These are phyloP conservation scores for Lepidurus couesii DNA, from an alignment of 1,140 invertebrate genomes.

Conservation along the genomic window DNA sequence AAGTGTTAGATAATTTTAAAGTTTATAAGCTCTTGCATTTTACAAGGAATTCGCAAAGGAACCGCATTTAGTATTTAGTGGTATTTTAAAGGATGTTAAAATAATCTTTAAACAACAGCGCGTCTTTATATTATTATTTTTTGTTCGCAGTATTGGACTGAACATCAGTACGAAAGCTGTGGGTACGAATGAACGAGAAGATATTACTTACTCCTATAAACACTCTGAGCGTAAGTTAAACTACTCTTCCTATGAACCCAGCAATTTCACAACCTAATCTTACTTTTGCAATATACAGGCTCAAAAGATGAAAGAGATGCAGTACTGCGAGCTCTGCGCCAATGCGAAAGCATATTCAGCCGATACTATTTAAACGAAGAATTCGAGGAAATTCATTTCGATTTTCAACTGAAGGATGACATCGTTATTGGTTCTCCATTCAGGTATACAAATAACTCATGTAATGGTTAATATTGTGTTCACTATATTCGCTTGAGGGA, in stretches of 20 bases:
- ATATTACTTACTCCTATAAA: constrained; percentile 84
- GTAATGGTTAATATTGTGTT: neutral
- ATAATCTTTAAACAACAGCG: too few species aligned
- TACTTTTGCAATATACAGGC: constrained; percentile 35
- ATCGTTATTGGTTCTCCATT: constrained; percentile 81
- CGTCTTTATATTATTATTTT: constrained; percentile 28
- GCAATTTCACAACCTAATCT: neutral
- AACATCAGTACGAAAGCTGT: constrained; percentile 83
- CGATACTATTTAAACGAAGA: constrained; percentile 83
- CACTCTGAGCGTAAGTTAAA: constrained; percentile 65
- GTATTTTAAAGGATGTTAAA: too few species aligned
- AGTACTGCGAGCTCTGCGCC: constrained; percentile 74
- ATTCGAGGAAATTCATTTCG: constrained; percentile 79
- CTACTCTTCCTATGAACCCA: neutral
- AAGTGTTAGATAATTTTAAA: too few species aligned
- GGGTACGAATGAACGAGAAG: constrained; percentile 68
- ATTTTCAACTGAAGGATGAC: constrained; percentile 74
- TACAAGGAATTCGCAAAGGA: too few species aligned
- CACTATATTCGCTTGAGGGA: neutral
- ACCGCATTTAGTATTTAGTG: too few species aligned
- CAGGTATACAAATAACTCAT: constrained; percentile 48
- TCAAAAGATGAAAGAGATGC: constrained; percentile 63
- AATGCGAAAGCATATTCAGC: constrained; percentile 72
- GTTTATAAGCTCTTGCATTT: too few species aligned
- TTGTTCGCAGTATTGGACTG: constrained; percentile 62